Evolutionary conservation across 2,797 vertebrate species (phyloP), one percentile per base, ranked within the genome.

Genomic region (Cottoperca gobio): DNA sequence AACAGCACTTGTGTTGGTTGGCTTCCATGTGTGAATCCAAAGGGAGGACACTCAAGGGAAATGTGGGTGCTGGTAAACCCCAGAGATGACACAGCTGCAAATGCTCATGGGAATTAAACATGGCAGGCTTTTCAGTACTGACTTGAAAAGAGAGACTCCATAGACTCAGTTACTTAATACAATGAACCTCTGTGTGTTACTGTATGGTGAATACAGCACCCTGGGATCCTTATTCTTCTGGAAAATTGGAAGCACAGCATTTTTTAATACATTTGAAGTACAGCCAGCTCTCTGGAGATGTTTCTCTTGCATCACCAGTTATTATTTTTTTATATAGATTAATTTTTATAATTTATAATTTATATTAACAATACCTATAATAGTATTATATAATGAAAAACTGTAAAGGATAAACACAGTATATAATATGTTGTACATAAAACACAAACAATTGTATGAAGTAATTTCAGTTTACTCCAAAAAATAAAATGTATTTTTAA

Each of bases 71-170:
- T 58, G 64, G 53, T 55, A 70, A 78, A 63, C 26, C 54, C 68
- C 40, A 33, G 6, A 55, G 70, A 79, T 55, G 65, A 60, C 54
- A 68, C 76, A 67, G 63, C 63, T 79, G 67, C 57, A 43, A 60
- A 46, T 68, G 40, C 80, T 77, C 72, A 33, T 74, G 86, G 55
- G 84, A 74, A 57, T 81, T 62, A 50, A 65, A 37, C 21, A 76
- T 71, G 68, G 54, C 28, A 67, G 19, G 39, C 24, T 74, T 78
- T 71, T 50, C 21, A 46, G 45, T 60, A 40, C 35, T 45, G 19
- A 14, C 45, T 45, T 57, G 33, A 55, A 28, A 59, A 59, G 9
- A 26, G 4, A 31, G 2, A 55, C 39, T 64, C 33, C 0, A 0
- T 40, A 37, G 43, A 61, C 57, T 26, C 16, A 12, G 14, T 35